Percentiles rank a stretch among this genome's conserved stretches.
phyloP scores from a whole-genome alignment of 2,888 invertebrate species.

The Neoitamus cyanurus region DNA sequence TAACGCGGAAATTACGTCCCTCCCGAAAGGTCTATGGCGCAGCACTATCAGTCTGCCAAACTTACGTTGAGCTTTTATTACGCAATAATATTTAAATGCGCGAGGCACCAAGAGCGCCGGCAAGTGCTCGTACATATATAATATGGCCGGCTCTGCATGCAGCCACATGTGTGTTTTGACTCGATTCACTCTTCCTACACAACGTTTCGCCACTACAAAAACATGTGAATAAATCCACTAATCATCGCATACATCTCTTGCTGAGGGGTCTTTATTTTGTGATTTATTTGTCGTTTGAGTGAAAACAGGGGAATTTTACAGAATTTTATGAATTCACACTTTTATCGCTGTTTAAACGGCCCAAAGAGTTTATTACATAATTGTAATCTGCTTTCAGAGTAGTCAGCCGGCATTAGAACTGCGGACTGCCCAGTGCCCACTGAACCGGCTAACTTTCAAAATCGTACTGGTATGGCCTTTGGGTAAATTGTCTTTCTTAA shows the following conservation, averaged over 20 bases:
- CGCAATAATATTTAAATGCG: neutral
- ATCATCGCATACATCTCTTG: neutral
- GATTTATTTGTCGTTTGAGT: neutral
- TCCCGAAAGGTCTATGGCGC: neutral
- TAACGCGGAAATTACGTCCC: neutral
- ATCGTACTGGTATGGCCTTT: too few species aligned
- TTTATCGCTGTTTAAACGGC: neutral
- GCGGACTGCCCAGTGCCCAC: too few species aligned
- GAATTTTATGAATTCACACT: neutral
- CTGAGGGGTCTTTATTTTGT: neutral
- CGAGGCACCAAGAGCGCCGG: neutral
- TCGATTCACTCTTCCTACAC: neutral
- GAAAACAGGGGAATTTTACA: neutral
- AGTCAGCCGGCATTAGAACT: neutral
- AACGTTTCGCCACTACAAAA: neutral
- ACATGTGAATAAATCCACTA: neutral
- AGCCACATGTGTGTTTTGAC: neutral
- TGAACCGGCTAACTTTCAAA: too few species aligned
- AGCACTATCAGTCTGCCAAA: neutral
- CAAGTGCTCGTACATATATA: neutral
- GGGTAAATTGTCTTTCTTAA: too few species aligned
- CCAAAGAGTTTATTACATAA: neutral
- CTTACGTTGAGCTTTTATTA: neutral
- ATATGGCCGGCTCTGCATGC: neutral
- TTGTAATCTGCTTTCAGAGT: neutral